Evolutionary conservation across 2,113 vertebrate species (phyloP).

Genomic region (Charina bottae): DNA sequence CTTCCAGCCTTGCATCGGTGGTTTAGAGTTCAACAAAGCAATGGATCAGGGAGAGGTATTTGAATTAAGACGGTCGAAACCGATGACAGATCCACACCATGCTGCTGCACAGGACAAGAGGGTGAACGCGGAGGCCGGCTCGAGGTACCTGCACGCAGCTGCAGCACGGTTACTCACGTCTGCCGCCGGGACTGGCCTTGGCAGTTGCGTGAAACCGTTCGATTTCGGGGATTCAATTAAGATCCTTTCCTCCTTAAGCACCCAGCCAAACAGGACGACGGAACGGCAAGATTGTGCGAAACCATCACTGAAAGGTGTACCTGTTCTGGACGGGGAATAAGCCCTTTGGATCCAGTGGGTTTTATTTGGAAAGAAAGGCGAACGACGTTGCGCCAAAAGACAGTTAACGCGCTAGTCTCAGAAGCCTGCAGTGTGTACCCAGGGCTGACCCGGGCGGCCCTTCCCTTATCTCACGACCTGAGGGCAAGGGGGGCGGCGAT

Average conservation of each 20-base stretch:
- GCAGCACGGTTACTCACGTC: conserved; percentile 56
- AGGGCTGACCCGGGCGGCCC: background rate
- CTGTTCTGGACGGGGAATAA: background rate
- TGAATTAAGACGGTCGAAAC: conserved; percentile 87
- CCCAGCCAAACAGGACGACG: background rate
- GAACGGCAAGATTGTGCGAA: background rate
- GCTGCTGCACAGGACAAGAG: conserved; percentile 80
- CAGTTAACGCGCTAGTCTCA: background rate
- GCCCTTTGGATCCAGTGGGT: background rate
- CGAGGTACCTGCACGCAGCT: conserved; percentile 55
- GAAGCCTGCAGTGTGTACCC: background rate
- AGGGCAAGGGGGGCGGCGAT: background rate
- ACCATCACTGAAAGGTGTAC: background rate
- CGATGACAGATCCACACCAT: conserved; percentile 83
- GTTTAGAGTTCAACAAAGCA: conserved; percentile 71
- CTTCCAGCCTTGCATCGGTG: conserved; percentile 57
- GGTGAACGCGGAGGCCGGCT: conserved; percentile 65
- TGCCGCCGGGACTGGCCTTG: conserved; percentile 42
- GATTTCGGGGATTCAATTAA: conserved; percentile 52
- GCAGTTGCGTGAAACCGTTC: conserved; percentile 43
- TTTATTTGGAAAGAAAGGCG: background rate
- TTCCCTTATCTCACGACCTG: background rate
- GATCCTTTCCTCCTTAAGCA: conserved; percentile 32
- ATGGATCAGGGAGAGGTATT: conserved; percentile 79
- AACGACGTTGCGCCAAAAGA: too few relatives aligned